Percentiles rank a stretch among this genome's conserved stretches.
phyloP scores from a whole-genome alignment of 2,113 vertebrate genomes.

The Platanista minor region DNA sequence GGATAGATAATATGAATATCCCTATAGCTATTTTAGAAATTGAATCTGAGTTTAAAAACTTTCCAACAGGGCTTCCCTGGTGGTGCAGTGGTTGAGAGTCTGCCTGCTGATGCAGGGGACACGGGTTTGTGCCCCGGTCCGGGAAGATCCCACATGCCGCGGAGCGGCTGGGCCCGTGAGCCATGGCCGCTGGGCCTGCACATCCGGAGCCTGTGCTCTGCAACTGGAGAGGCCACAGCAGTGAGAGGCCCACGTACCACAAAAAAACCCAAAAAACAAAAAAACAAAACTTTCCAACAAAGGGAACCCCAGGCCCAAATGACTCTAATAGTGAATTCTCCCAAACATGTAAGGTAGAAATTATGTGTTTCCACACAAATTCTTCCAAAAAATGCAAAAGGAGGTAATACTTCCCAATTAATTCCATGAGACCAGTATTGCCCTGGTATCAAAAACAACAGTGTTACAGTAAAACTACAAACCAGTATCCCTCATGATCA shows the following conservation, averaged over 20 bases:
- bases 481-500: rapidly evolving
- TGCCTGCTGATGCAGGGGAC: too few species aligned
- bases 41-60: background rate
- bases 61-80: too few species aligned
- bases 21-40: rapidly evolving
- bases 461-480: background rate
- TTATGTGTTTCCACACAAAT: rapidly evolving
- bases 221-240: too few species aligned
- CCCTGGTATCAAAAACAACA: background rate
- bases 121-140: too few species aligned
- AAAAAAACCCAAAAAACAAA: too few species aligned
- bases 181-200: too few species aligned
- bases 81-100: too few species aligned
- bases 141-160: too few species aligned
- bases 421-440: rapidly evolving
- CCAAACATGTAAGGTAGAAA: background rate
- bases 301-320: background rate
- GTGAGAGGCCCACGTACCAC: too few species aligned
- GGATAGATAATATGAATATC: rapidly evolving
- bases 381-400: background rate
- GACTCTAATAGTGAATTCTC: background rate
- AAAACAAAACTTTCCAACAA: background rate
- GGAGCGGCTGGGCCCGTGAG: too few species aligned
- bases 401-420: rapidly evolving
- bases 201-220: too few species aligned